These are phyloP conservation scores for Prostheceraeus crozeri DNA, from an alignment of 2,888 invertebrate genomes.

Conservation along the genomic window DNA sequence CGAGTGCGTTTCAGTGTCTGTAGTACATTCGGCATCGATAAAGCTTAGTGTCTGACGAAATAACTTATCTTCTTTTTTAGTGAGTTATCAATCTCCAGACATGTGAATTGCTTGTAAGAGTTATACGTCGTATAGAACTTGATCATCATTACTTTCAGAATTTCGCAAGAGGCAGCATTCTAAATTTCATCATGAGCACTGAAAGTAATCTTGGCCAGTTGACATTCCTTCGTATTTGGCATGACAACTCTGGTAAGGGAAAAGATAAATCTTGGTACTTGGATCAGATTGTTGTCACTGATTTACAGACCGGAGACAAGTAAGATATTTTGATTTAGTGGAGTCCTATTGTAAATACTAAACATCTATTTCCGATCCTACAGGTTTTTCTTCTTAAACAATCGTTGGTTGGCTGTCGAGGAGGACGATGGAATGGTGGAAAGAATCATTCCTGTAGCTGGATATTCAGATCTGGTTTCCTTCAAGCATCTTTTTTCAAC, in stretches of 20 bases:
- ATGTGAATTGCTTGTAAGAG: background rate
- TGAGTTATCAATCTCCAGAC: no score
- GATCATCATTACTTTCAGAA: constrained; percentile 43
- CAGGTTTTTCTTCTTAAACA: constrained; percentile 53
- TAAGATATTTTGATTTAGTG: constrained; percentile 40
- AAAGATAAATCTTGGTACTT: constrained; percentile 52
- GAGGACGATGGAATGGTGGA: constrained; percentile 55
- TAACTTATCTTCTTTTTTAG: no score
- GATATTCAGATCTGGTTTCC: constrained; percentile 51
- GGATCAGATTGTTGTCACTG: constrained; percentile 51
- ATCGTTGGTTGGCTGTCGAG: constrained; percentile 55
- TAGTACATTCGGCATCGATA: no score
- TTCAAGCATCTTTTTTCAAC: constrained; percentile 54
- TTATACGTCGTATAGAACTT: background rate
- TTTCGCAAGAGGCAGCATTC: constrained; percentile 49
- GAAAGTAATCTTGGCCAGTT: constrained; percentile 51
- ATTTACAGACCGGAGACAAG: constrained; percentile 55
- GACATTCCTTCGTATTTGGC: constrained; percentile 54
- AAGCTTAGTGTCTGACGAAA: no score
- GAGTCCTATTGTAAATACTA: background rate
- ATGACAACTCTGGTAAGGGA: constrained; percentile 54
- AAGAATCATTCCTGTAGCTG: constrained; percentile 53
- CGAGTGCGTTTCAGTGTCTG: no score
- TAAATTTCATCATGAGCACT: constrained; percentile 53
- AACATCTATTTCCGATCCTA: no score